Conservation (phyloP, 2,888 invertebrate species). For the Uropetala carovei region DNA sequence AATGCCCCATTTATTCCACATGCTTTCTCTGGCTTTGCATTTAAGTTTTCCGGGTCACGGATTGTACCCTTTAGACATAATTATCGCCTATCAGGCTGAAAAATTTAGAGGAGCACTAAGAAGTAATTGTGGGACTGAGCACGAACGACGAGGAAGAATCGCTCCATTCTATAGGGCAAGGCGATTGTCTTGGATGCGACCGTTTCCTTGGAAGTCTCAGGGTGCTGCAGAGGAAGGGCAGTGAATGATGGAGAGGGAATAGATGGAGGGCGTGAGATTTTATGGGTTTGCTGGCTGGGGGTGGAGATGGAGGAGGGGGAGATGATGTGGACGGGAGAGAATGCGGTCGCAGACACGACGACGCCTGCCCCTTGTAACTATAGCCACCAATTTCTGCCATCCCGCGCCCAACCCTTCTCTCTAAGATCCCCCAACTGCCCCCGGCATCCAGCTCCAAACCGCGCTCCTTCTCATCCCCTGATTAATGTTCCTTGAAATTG, state of each 20-base stretch:
- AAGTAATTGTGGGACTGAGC: background rate
- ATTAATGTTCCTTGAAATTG: constrained; percentile 8
- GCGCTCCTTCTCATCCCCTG: background rate
- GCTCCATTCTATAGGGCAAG: background rate
- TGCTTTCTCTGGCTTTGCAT: no score
- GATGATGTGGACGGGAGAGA: background rate
- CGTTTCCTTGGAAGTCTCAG: background rate
- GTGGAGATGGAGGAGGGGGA: no score
- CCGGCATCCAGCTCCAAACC: background rate
- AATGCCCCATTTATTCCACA: no score
- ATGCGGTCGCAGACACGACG: constrained; percentile 8
- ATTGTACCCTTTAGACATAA: no score
- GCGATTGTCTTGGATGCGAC: background rate
- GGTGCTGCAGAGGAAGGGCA: background rate
- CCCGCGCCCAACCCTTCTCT: no score
- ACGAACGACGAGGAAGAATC: background rate
- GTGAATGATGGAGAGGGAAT: background rate
- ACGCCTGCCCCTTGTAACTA: background rate
- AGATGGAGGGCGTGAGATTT: background rate
- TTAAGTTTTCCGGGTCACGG: no score
- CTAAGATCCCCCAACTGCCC: background rate
- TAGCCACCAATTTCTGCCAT: background rate
- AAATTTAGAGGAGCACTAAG: background rate
- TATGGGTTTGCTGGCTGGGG: no score
- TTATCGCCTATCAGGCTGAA: no score